Evolutionary conservation across 2,797 vertebrate species (phyloP).

Genomic region (Spinus olivaceus): DNA sequence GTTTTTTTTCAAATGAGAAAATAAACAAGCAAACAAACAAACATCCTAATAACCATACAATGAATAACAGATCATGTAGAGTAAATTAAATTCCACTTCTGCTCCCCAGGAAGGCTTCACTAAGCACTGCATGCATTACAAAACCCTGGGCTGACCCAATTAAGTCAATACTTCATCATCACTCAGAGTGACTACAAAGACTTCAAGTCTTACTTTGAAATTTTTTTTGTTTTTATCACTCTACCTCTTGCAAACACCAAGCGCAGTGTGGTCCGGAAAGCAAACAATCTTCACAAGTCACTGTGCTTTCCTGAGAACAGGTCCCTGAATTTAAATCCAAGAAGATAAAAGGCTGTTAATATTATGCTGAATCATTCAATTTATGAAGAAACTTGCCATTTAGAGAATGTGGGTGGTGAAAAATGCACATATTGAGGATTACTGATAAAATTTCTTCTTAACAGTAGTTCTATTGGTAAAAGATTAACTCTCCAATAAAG

Average conservation of each 20-base stretch:
- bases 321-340: slow-evolving; percentile 77
- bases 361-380: background rate
- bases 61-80: background rate
- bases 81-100: background rate
- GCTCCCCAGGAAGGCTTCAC: slow-evolving; percentile 18
- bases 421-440: background rate
- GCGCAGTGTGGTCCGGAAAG: slow-evolving; percentile 87
- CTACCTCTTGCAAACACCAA: slow-evolving; percentile 96
- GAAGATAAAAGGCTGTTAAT: slow-evolving; percentile 44
- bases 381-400: background rate
- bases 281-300: slow-evolving; percentile 91
- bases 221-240: slow-evolving; percentile 11
- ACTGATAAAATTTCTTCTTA: background rate
- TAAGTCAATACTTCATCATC: slow-evolving; percentile 31
- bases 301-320: slow-evolving; percentile 80
- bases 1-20: background rate
- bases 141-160: background rate
- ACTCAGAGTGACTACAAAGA: slow-evolving; percentile 33
- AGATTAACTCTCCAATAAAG: slow-evolving; percentile 10
- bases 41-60: background rate
- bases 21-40: background rate
- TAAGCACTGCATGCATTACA: background rate
- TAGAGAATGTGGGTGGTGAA: background rate
- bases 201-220: slow-evolving; percentile 24
- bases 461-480: background rate